Base-by-base conservation (phyloP, 2,113 vertebrate species). In the Silurus glanis region DNA sequence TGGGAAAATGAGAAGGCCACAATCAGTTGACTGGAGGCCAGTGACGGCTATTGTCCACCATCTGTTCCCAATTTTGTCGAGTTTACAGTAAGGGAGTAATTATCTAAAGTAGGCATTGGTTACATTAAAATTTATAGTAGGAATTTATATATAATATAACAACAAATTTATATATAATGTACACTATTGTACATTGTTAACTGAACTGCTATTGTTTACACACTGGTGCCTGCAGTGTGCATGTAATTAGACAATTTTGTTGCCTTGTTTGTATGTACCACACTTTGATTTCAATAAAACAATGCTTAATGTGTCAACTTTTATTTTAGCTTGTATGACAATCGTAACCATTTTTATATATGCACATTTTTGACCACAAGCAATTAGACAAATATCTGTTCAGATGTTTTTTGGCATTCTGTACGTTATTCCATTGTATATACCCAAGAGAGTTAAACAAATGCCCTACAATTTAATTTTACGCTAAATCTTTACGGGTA, bases 31-130 rank as follows among this genome's bases (percentile, higher is more conserved):
- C 61, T 80, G 53, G 67, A 67, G 79, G 74, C 75, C 84, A 80
- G 47, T 80, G 53, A 80, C 62, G 80, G 75, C 61, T 67, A 67
- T 80, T 37, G 59, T 66, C 84, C 80, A 17, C 19, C 84, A 79
- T 85, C 75, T 85, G 84, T 55, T 85, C 61, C 37, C 17, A 47
- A 80, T 85, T 85, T 79, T 66, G 72, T 56, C 49, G 53, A 59
- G 49, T 67, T 85, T 55, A 55, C 5, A 69, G 4, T 47, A 62
- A 53, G 17, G 74, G 56, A 82, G 25, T 56, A 71, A 56, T 86
- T 86, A 81, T 71, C 37, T 28, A 61, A 74, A 56, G 37, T 82
- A 86, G 79, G 67, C 85, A 86, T 62, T 37, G 14, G 37, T 86
- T 72, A 85, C 25, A 21, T 12, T 67, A 9, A 79, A 8, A 79